Evolutionary conservation across 92 coral and sea anemone genomes (phyloP), one percentile per base, ranked within the genome.

Genomic region (Umimayanthus kanabou): DNA sequence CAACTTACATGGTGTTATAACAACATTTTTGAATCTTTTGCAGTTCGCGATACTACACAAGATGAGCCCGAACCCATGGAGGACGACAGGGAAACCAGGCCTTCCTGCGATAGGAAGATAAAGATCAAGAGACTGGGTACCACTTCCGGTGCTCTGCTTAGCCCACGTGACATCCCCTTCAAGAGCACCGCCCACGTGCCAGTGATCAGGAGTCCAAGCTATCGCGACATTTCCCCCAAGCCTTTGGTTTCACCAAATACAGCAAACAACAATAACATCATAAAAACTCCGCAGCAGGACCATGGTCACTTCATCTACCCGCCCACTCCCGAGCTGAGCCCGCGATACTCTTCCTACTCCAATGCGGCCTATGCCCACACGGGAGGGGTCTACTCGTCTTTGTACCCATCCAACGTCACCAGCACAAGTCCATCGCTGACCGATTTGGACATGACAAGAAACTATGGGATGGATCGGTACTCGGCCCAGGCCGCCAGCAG

Each of bases 271-370:
- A 93, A 93, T 80, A 94, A 92, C 73, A 89, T 75, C 33, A 87
- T 85, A 69, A 95, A 95, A 89, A 93, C 94, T 55, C 72, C 90
- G 86, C 61, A 91, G 47, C 80, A 95, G 47, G 98, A 95, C 58
- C 96, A 90, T 70, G 96, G 96, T 28, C 98, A 95, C 87, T 95
- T 95, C 45, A 82, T 95, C 61, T 95, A 95, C 78, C 98, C 98
- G 16, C 89, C 98, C 9, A 94, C 98, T 7, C 96, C 94, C 29
- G 98, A 93, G 71, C 88, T 93, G 92, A 94, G 96, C 84, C 91
- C 94, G 80, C 93, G 96, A 70, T 95, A 93, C 73, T 82, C 94
- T 22, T 91, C 94, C 47, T 83, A 88, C n/a, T 80, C 98, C 58
- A 72, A 91, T 26, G 85, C 93, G 81, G 88, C 98, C 75, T 57